phyloP scores from a whole-genome alignment of 2,797 vertebrate genomes.

The Sciaenops ocellatus region DNA sequence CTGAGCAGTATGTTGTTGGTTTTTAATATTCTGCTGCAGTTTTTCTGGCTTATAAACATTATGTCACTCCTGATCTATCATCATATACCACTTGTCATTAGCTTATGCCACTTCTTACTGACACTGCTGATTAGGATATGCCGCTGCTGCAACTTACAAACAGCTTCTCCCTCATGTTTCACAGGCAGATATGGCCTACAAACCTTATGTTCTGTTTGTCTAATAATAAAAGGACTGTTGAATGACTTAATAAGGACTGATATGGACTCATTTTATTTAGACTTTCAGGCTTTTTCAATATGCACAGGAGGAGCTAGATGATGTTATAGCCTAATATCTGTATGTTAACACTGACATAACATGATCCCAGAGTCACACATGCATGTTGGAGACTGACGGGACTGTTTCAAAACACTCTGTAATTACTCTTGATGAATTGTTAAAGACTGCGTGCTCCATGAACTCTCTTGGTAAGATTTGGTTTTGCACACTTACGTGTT shows the following conservation, averaged over 20 bases:
- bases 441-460: neutral
- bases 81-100: neutral
- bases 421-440: neutral
- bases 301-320: neutral
- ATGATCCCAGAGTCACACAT: neutral
- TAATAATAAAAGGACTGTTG: neutral
- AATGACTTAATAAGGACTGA: neutral
- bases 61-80: neutral
- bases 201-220: neutral
- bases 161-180: neutral
- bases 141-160: too few species aligned
- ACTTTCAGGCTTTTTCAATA: neutral
- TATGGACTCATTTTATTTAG: neutral
- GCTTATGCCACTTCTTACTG: neutral
- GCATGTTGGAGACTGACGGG: neutral
- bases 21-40: neutral
- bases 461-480: too few species aligned
- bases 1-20: neutral
- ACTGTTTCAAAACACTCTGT: neutral
- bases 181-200: neutral
- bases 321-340: neutral
- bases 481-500: neutral
- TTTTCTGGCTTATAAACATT: neutral
- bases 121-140: neutral
- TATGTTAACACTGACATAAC: neutral